Evolutionary conservation across 2,888 invertebrate species (phyloP), one percentile per base, ranked within the genome.

Genomic region (Zhengitettix transpicula): DNA sequence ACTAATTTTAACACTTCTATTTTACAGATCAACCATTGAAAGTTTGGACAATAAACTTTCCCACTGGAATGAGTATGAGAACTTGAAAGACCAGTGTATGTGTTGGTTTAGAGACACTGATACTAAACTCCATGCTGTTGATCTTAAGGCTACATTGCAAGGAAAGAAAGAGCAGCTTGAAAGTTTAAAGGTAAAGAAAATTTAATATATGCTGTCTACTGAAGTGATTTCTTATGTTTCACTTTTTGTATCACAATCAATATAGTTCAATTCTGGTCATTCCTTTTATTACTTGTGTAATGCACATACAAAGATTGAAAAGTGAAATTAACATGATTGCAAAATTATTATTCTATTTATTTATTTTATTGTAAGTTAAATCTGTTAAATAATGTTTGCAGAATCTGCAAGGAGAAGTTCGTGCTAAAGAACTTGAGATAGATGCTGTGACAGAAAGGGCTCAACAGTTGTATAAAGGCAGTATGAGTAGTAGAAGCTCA

Each of bases 31-130:
- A 14, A 87, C 87, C 0, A 88, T 92, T 55, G 85, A 87, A 66
- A 78, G 81, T 1, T 76, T 96, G 58, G 89, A 94, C 71, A 81
- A 78, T 55, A 90, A 93, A 71, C 78, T 95, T 56, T 85, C 87
- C 67, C 89, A 91, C 69, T 96, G 95, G 95, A 83, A 85, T 59
- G 93, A 94, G 68, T 95, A 92, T 70, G 96, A 96, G 70, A 79
- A 80, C 17, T 77, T 89, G 68, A 89, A 89, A 70, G 93, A 94
- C 67, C 83, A 86, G 64, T 91, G 93, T 66, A 76, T 89, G 60
- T 74, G 81, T 42, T 96, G 95, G 95, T 83, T 96, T 59, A 81
- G 91, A 63, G 87, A 89, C 62, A 87, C 89, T 0, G 95, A 96
- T 67, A 87, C 84, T 17, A 86, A 86, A 70, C 78, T 96, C 40